phyloP scores from a whole-genome alignment of 64 coral and sea anemone genomes.

The Porites lutea region DNA sequence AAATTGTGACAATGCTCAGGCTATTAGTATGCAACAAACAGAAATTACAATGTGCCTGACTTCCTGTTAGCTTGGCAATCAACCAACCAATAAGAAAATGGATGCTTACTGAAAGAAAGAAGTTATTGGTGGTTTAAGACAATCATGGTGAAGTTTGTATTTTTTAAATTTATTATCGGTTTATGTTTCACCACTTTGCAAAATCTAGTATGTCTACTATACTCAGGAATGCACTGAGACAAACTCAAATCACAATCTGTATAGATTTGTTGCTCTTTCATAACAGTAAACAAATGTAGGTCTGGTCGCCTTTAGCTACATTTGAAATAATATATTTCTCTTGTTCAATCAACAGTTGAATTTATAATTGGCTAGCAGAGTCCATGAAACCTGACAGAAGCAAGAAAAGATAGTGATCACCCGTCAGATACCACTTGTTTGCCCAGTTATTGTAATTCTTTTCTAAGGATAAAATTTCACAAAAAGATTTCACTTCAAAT shows the following conservation, averaged over 20 bases:
- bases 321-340: not conserved
- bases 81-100: not conserved
- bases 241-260: too few species aligned
- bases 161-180: not conserved
- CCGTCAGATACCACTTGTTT: not conserved
- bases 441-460: slow-evolving; percentile 13
- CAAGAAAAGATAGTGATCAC: not conserved
- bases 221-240: too few species aligned
- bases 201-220: too few species aligned
- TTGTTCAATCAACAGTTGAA: slow-evolving; percentile 11
- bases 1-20: not conserved
- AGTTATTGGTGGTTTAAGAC: slow-evolving; percentile 7
- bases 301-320: slow-evolving; percentile 9
- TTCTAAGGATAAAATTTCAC: slow-evolving; percentile 14
- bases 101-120: slow-evolving; percentile 1
- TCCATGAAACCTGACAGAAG: not conserved
- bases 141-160: slow-evolving; percentile 2
- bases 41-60: not conserved
- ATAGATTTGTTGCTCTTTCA: not conserved
- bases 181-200: not conserved
- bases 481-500: slow-evolving; percentile 7
- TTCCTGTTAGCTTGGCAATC: not conserved
- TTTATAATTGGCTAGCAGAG: slow-evolving; percentile 11
- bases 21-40: not conserved
- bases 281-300: slow-evolving; percentile 5